A percentile compares a stretch with the other conserved stretches of the same genome.
These are phyloP conservation scores for Eulemur coronatus DNA, from an alignment of 2,797 vertebrate species.

Conservation along the genomic window DNA sequence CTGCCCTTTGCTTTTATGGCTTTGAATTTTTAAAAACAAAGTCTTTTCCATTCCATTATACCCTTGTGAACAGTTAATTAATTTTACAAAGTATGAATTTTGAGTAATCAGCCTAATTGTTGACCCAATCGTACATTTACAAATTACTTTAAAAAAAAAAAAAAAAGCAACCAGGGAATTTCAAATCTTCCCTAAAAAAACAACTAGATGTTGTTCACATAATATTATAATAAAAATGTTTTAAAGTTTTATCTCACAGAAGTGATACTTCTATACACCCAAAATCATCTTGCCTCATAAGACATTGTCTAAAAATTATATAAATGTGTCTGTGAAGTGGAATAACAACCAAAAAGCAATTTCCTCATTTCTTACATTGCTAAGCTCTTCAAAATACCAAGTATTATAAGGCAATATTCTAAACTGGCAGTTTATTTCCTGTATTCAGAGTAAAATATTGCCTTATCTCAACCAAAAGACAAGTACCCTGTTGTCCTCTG, in stretches of 20 bases:
- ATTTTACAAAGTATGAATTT: conserved; percentile 64
- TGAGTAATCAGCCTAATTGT: conserved; percentile 60
- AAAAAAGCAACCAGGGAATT: conserved; percentile 45
- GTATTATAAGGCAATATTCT: background rate
- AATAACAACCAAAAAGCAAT: conserved; percentile 20
- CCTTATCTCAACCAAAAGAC: conserved; percentile 20
- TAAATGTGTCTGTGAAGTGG: background rate
- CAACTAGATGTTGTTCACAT: background rate
- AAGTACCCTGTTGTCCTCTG: background rate
- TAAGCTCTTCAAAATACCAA: conserved; percentile 16
- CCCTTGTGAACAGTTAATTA: conserved; percentile 51
- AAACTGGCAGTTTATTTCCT: conserved; percentile 26
- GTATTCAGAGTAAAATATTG: background rate
- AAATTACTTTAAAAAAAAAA: background rate
- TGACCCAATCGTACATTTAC: conserved; percentile 40
- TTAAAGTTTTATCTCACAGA: background rate
- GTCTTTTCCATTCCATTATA: conserved; percentile 26
- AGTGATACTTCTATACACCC: background rate
- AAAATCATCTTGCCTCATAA: background rate
- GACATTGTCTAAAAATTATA: background rate
- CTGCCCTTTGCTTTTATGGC: conserved; percentile 21
- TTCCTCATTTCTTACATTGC: background rate
- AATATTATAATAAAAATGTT: background rate
- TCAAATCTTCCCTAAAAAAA: conserved; percentile 30
- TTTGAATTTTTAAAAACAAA: conserved; percentile 45